Evolutionary conservation across 2,888 invertebrate genomes (phyloP).

Genomic region (Octonoba sinensis): DNA sequence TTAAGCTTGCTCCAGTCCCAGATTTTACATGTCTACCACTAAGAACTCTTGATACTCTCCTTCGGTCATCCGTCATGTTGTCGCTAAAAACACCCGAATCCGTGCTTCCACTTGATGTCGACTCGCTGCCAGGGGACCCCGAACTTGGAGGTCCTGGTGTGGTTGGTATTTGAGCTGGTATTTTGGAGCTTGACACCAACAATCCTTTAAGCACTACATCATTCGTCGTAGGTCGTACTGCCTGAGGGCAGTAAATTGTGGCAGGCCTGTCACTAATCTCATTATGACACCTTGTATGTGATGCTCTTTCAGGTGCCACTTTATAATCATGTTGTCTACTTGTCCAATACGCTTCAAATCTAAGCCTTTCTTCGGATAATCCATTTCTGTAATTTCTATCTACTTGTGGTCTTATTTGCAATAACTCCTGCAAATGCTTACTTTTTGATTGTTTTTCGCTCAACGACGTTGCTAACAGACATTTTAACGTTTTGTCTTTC

Average conservation of each 20-base stretch:
- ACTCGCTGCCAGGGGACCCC: slow-evolving; percentile 44
- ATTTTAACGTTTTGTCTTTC: slow-evolving; percentile 28
- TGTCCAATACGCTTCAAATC: background rate
- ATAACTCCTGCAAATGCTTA: background rate
- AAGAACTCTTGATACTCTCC: slow-evolving; percentile 20
- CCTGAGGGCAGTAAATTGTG: slow-evolving; percentile 18
- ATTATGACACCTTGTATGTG: slow-evolving; percentile 8
- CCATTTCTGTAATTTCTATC: background rate
- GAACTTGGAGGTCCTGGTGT: slow-evolving; percentile 28
- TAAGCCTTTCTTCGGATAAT: background rate
- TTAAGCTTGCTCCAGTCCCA: slow-evolving; percentile 36
- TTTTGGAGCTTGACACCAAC: slow-evolving; percentile 13
- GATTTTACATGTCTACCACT: slow-evolving; percentile 41
- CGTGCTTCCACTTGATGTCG: slow-evolving; percentile 42
- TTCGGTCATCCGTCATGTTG: slow-evolving; percentile 17
- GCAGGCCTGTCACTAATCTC: background rate
- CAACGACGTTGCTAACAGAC: slow-evolving; percentile 8
- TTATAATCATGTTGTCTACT: background rate
- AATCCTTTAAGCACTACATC: slow-evolving; percentile 21
- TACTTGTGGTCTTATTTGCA: background rate
- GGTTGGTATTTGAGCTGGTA: slow-evolving; percentile 2
- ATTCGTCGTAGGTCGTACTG: slow-evolving; percentile 6
- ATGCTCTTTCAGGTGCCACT: background rate
- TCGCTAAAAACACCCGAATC: slow-evolving; percentile 46
- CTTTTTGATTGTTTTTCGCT: background rate